Conservation (phyloP, 2,113 vertebrate species). For the Potamarius usumacintae region DNA sequence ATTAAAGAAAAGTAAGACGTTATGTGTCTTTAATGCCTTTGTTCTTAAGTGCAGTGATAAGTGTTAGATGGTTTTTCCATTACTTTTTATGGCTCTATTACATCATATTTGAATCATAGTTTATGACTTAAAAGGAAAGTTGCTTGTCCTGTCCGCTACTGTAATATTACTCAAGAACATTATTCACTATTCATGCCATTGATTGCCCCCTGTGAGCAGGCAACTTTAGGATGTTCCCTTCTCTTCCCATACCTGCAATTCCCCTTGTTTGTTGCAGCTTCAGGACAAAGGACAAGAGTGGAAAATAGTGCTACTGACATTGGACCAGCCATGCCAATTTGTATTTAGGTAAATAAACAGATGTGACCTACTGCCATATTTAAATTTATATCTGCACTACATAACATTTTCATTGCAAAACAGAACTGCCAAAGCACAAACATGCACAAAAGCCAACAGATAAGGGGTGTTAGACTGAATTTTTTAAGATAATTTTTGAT, state of each 20-base stretch:
- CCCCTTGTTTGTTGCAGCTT: slow-evolving; percentile 6
- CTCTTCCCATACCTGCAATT: background rate
- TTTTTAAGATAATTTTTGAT: too few species aligned
- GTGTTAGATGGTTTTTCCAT: background rate
- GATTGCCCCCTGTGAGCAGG: background rate
- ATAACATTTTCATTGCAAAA: slow-evolving; percentile 57
- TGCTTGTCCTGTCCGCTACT: background rate
- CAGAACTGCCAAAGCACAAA: slow-evolving; percentile 59
- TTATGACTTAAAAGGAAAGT: background rate
- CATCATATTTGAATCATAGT: background rate
- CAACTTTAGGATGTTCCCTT: slow-evolving; percentile 8
- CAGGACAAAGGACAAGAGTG: background rate
- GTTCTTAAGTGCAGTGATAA: background rate
- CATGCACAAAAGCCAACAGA: slow-evolving; percentile 59
- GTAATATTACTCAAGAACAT: background rate
- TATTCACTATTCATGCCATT: slow-evolving; percentile 30
- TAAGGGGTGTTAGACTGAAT: slow-evolving; percentile 58
- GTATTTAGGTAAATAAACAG: background rate
- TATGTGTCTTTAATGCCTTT: slow-evolving; percentile 18
- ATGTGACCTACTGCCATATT: slow-evolving; percentile 45
- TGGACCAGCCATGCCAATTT: slow-evolving; percentile 6
- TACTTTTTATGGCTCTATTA: background rate
- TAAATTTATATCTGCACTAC: slow-evolving; percentile 57
- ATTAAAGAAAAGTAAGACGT: slow-evolving; percentile 20
- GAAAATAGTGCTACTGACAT: background rate